Conservation (phyloP, 1,140 invertebrate genomes). For the Holotrichia oblita region DNA sequence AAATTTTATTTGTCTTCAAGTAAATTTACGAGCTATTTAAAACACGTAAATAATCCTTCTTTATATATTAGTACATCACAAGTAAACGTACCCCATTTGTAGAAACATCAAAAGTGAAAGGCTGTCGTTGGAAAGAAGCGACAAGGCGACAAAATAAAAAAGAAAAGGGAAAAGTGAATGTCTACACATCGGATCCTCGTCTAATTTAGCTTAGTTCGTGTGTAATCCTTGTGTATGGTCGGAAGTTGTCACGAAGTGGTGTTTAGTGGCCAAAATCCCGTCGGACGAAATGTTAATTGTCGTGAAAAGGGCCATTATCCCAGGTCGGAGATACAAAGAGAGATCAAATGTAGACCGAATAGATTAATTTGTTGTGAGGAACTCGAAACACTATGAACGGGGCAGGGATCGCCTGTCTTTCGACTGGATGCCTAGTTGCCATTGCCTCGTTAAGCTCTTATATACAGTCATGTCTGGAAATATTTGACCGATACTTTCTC, state of each 20-base stretch:
- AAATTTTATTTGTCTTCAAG: too few species aligned
- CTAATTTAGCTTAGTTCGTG: background rate
- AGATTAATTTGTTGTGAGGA: slow-evolving; percentile 23
- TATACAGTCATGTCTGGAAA: background rate
- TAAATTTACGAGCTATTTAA: too few species aligned
- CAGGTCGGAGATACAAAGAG: slow-evolving; percentile 1
- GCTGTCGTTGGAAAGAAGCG: too few species aligned
- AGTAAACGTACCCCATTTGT: too few species aligned
- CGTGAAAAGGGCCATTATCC: slow-evolving; percentile 32
- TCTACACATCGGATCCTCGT: background rate
- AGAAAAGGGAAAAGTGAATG: background rate
- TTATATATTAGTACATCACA: too few species aligned
- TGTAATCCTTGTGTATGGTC: background rate
- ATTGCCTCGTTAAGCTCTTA: background rate
- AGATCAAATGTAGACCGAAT: slow-evolving; percentile 31
- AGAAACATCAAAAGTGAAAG: too few species aligned
- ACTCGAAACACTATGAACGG: background rate
- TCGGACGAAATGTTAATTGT: slow-evolving; percentile 34
- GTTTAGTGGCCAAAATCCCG: slow-evolving; percentile 24
- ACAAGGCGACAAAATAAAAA: too few species aligned
- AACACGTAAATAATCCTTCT: too few species aligned
- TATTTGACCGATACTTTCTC: too few species aligned
- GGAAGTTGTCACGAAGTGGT: background rate
- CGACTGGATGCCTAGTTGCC: background rate
- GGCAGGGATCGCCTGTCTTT: background rate